Base-by-base conservation (phyloP, 1,140 invertebrate genomes). In the Drosophila lowei region DNA sequence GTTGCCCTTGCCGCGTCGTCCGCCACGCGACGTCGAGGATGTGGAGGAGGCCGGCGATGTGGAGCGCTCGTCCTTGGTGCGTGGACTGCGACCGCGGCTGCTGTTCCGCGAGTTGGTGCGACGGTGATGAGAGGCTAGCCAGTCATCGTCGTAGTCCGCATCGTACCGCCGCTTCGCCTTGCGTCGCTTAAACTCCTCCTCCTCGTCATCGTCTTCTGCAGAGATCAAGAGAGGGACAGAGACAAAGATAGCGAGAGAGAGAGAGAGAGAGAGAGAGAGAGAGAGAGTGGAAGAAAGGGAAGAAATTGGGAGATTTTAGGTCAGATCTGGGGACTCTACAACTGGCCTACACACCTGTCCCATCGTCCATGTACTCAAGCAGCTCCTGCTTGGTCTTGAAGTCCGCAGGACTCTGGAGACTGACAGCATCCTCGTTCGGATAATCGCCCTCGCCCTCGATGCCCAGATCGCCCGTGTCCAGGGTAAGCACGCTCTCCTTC, bases 81-180 rank as follows among this genome's bases (percentile, higher is more conserved):
- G 81, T 15, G 86, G 54, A 74, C 75, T 89, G 25, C 90, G 86
- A 25, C 84, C 90, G 2, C 85, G 90, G 52, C 71, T 77, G 62
- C 77, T 89, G 48, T 90, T 89, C 2, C 88, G 72, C 28, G 86
- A 86, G 44, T 54, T 73, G 1, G 66, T 65, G 23, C 80, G 80
- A 3, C 80, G 70, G 43, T 86, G 77, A 42, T 76, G 88, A 15
- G 72, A 76, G 6, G 72, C 60, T 52, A 90, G 68, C 90, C 90
- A 91, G 52, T 91, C 90, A 47, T 91, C 90, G 57, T 91, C 90
- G 43, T 91, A 91, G 34, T 91, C 90, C 30, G 89, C 81, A 56
- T 91, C 90, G 38, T 81, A 77, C 67, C 74, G 81, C 25, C 90
- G 84, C 75, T 90, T 91, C 38, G 79, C 75, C 28, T 81, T 81